Evolutionary conservation across 1,140 invertebrate species (phyloP).

Genomic region (Melanaphis sacchari): DNA sequence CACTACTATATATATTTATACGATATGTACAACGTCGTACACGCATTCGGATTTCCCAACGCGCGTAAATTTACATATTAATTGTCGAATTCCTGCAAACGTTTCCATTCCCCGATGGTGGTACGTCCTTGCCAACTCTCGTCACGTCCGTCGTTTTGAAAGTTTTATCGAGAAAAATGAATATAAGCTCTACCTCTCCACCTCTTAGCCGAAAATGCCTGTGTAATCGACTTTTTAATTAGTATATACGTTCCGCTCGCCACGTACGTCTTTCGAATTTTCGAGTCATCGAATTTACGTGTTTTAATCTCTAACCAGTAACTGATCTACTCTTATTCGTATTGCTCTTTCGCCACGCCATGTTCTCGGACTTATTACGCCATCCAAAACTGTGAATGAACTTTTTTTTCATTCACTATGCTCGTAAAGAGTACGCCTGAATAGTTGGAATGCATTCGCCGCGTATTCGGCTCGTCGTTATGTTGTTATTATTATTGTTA

Average conservation of each 20-base stretch:
- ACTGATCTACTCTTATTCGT: neutral
- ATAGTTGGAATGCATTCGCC: neutral
- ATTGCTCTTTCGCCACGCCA: neutral
- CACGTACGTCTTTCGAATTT: neutral
- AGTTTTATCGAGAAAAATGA: slow-evolving; percentile 41
- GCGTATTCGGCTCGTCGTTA: neutral
- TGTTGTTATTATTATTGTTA: neutral
- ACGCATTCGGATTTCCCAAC: neutral
- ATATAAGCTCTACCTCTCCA: neutral
- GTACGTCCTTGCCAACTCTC: neutral
- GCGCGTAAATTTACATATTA: slow-evolving; percentile 55
- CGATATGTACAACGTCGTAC: neutral
- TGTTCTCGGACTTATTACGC: neutral
- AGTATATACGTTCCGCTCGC: neutral
- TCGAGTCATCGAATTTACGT: neutral
- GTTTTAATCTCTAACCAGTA: neutral
- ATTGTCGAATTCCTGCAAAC: slow-evolving; percentile 45
- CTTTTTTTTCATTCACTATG: neutral
- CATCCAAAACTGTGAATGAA: neutral
- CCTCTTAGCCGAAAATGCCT: neutral
- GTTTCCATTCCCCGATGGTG: neutral
- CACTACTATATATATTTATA: neutral
- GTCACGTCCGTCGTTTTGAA: slow-evolving; percentile 52
- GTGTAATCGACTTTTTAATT: slow-evolving; percentile 42
- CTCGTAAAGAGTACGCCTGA: too few species aligned